phyloP scores from a whole-genome alignment of 2,888 invertebrate genomes.

The Chrysomela aeneicollis region DNA sequence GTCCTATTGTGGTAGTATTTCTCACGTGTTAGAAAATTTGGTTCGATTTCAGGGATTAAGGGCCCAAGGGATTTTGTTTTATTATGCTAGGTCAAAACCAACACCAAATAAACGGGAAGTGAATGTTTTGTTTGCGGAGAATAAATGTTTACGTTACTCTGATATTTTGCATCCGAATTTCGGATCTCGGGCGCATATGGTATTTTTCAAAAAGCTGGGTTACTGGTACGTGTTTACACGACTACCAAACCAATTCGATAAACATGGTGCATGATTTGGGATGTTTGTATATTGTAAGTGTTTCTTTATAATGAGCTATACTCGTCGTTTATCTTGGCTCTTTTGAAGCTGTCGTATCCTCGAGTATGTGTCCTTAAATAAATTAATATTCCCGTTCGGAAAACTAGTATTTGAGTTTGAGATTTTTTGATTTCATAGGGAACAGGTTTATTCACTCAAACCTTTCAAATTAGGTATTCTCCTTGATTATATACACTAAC shows the following conservation, averaged over 20 bases:
- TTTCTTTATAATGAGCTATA: background rate
- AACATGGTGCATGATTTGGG: background rate
- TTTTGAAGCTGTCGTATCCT: background rate
- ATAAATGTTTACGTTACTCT: slow-evolving; percentile 42
- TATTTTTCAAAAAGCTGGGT: background rate
- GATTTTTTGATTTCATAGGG: too few species aligned
- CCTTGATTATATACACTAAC: too few species aligned
- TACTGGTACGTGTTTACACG: background rate
- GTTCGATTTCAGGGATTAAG: background rate
- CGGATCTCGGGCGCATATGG: slow-evolving; percentile 6
- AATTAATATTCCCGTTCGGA: too few species aligned
- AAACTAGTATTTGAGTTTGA: too few species aligned
- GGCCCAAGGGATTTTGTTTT: slow-evolving; percentile 12
- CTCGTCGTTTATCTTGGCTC: background rate
- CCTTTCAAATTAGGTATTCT: too few species aligned
- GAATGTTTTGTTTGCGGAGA: slow-evolving; percentile 37
- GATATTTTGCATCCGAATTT: slow-evolving; percentile 45
- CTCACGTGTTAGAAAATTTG: background rate
- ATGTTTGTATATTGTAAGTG: background rate
- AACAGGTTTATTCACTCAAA: too few species aligned
- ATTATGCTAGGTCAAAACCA: slow-evolving; percentile 39
- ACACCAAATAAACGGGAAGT: slow-evolving; percentile 38
- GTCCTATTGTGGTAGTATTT: background rate
- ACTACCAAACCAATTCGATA: background rate
- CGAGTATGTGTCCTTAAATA: too few species aligned